Evolutionary conservation across 2,888 invertebrate genomes (phyloP).

Genomic region (Acleris laterana): DNA sequence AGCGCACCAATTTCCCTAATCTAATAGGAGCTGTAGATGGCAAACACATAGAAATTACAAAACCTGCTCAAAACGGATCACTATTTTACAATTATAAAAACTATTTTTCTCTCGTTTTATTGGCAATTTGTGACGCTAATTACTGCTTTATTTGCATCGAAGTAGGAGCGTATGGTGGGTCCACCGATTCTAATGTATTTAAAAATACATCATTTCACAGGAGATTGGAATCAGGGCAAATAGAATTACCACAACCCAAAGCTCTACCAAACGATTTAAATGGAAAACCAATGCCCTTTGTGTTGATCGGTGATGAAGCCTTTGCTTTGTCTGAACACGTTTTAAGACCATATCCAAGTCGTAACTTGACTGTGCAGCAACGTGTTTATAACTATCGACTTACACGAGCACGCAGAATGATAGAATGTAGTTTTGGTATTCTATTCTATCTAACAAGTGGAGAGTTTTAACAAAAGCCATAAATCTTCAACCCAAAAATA

Average conservation of each 20-base stretch:
- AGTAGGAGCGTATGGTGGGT: slow-evolving; percentile 35
- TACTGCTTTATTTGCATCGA: slow-evolving; percentile 40
- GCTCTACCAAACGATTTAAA: slow-evolving; percentile 30
- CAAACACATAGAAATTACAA: slow-evolving; percentile 37
- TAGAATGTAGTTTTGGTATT: slow-evolving; percentile 39
- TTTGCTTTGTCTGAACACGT: slow-evolving; percentile 45
- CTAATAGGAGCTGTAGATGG: slow-evolving; percentile 35
- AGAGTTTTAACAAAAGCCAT: slow-evolving; percentile 37
- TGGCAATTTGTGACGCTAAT: slow-evolving; percentile 40
- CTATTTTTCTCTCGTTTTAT: slow-evolving; percentile 38
- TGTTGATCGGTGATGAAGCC: slow-evolving; percentile 47
- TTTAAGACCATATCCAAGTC: slow-evolving; percentile 48
- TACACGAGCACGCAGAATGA: slow-evolving; percentile 33
- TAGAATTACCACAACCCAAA: slow-evolving; percentile 36
- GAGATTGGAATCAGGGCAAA: slow-evolving; percentile 31
- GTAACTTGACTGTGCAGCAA: slow-evolving; percentile 39
- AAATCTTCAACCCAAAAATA: slow-evolving; percentile 18
- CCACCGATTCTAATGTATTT: slow-evolving; percentile 37
- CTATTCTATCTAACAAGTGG: slow-evolving; percentile 37
- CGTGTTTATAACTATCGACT: slow-evolving; percentile 25
- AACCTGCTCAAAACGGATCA: slow-evolving; percentile 33
- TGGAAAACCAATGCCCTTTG: slow-evolving; percentile 41
- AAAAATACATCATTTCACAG: slow-evolving; percentile 35
- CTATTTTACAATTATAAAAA: slow-evolving; percentile 39
- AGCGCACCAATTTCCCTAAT: no score